Evolutionary conservation across 2,888 invertebrate genomes (phyloP).

Genomic region (Eristalis tenax): DNA sequence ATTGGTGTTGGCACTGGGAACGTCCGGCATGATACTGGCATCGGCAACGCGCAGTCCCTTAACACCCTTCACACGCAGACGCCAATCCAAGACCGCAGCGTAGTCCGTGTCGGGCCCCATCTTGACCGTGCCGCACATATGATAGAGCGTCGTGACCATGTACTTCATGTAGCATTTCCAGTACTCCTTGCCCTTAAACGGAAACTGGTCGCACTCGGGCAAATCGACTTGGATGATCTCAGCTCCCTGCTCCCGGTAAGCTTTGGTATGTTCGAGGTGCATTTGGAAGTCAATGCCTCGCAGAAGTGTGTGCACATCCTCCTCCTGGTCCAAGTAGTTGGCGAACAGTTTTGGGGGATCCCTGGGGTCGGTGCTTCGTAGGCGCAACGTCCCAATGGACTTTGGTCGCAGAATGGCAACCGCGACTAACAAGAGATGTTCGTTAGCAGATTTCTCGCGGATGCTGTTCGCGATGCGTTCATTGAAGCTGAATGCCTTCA

Average conservation of each 20-base stretch:
- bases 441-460: slow-evolving; percentile 47
- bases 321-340: slow-evolving; percentile 82
- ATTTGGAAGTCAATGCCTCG: slow-evolving; percentile 78
- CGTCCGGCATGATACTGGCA: slow-evolving; percentile 89
- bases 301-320: slow-evolving; percentile 80
- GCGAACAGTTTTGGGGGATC: slow-evolving; percentile 83
- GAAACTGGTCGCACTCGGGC: slow-evolving; percentile 74
- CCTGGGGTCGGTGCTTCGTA: slow-evolving; percentile 82
- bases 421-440: slow-evolving; percentile 74
- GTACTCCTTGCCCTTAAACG: slow-evolving; percentile 80
- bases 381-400: slow-evolving; percentile 82
- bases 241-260: slow-evolving; percentile 80
- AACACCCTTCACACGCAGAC: slow-evolving; percentile 85
- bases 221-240: slow-evolving; percentile 75
- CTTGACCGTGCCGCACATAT: slow-evolving; percentile 87
- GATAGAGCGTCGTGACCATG: slow-evolving; percentile 86
- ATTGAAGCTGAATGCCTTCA: slow-evolving; percentile 73
- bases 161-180: slow-evolving; percentile 86
- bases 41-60: slow-evolving; percentile 86
- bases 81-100: slow-evolving; percentile 86
- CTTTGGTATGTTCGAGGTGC: slow-evolving; percentile 79
- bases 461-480: slow-evolving; percentile 72
- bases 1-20: slow-evolving; percentile 91
- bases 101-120: slow-evolving; percentile 86
- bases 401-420: slow-evolving; percentile 78